These are phyloP conservation scores for Dasysyrphus tricinctus DNA, from an alignment of 2,888 invertebrate species.

Conservation along the genomic window DNA sequence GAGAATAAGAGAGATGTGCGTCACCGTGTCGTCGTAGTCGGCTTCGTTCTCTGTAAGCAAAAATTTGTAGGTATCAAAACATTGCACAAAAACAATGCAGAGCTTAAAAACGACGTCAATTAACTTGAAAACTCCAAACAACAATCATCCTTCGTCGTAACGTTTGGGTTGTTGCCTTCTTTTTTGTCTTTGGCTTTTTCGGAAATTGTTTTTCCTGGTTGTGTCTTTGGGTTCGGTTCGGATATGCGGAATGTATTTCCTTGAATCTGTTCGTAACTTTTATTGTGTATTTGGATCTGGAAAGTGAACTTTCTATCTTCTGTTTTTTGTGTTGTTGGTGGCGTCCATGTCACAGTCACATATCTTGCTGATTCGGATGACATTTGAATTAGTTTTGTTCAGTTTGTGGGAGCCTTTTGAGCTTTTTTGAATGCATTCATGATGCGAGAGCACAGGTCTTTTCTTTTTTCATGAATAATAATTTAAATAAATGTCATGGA, in stretches of 20 bases:
- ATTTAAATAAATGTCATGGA: too few relatives aligned
- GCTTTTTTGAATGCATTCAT: background rate
- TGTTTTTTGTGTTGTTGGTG: background rate
- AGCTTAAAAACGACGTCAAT: conserved; percentile 33
- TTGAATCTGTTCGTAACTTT: background rate
- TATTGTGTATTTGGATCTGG: background rate
- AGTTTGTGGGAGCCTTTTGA: background rate
- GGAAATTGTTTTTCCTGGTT: background rate
- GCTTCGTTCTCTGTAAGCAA: background rate
- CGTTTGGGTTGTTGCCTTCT: background rate
- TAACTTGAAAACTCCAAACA: conserved; percentile 41
- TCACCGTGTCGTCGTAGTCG: background rate
- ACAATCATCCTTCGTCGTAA: too few relatives aligned
- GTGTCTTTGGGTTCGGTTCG: too few relatives aligned
- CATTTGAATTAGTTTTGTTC: background rate
- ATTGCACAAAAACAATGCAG: conserved; percentile 19
- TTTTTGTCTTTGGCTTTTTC: conserved; percentile 11
- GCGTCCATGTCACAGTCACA: too few relatives aligned
- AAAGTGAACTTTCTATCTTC: conserved; percentile 4
- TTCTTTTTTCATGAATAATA: too few relatives aligned
- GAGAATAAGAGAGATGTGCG: conserved; percentile 6
- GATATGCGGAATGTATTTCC: background rate
- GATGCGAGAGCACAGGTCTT: too few relatives aligned
- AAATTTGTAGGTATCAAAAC: background rate
- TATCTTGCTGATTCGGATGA: background rate